Evolutionary conservation across 2,888 invertebrate species (phyloP), one percentile per base, ranked within the genome.

Genomic region (Hyposoter dolosus): DNA sequence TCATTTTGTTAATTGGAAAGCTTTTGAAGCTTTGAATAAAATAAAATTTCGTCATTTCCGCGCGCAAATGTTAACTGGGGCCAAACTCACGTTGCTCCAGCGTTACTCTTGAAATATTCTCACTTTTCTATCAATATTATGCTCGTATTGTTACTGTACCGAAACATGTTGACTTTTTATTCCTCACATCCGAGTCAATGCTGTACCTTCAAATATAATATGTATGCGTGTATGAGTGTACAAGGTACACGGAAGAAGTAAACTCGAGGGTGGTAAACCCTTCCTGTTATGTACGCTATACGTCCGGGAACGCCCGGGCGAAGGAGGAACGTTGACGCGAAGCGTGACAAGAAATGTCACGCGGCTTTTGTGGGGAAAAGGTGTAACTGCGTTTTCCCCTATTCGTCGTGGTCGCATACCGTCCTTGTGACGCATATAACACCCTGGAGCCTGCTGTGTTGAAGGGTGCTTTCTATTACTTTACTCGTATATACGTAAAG

Each of bases 341-440:
- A 86, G 90, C 90, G 91, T 90, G 92, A 92, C 92, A 91, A 92
- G 93, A 93, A 93, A 92, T 92, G 91, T 93, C 92, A 92, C 92
- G 86, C 86, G 77, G 83, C 83, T 84, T 86, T 82, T 79, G 79
- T 53, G 50, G 80, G 53, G 69, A 74, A 69, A 90, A 90, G 89
- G 89, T 90, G 90, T 90, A 89, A 90, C 91, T 90, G 90, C 90
- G 89, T 84, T 81, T 75, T 63, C 56, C 79, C 60, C 81, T 74
- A 81, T 86, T 60, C 63, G 89, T 89, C 90, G 88, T 87, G 82
- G 89, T 85, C 86, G 89, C 88, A 88, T 91, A 89, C 88, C 90
- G 84, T 85, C 84, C 68, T 80, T 85, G 79, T 83, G 89, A 87
- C 87, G 84, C 89, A 89, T 90, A 90, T 90, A 90, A 89, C 87